These are phyloP conservation scores for Protonemura montana DNA, from an alignment of 2,888 invertebrate genomes.

Conservation along the genomic window DNA sequence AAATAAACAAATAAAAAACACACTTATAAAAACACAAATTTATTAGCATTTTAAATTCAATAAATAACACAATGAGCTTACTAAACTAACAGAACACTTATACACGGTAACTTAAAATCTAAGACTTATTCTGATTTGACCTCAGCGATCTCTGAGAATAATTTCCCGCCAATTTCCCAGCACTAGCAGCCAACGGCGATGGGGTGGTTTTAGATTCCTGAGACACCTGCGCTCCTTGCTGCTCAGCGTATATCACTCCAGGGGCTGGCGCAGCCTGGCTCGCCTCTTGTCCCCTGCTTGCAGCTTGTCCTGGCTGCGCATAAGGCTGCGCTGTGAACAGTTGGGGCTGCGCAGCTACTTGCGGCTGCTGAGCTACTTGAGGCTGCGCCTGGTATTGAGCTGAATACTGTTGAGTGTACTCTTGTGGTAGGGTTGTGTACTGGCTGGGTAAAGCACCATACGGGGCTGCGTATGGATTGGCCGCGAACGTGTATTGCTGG, in stretches of 20 bases:
- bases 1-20: neutral
- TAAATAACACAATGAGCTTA: neutral
- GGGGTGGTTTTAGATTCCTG: slow-evolving; percentile 3
- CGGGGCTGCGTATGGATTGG: neutral
- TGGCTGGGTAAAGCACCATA: neutral
- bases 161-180: neutral
- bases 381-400: slow-evolving; percentile 23
- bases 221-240: neutral
- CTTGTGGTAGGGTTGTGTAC: slow-evolving; percentile 22
- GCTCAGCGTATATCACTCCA: slow-evolving; percentile 1
- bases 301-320: neutral
- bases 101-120: neutral
- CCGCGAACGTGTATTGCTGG: slow-evolving; percentile 9
- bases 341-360: neutral
- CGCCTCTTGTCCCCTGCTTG: neutral
- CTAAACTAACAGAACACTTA: neutral
- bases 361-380: neutral
- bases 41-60: neutral
- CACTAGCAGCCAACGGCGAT: neutral
- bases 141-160: slow-evolving; percentile 1
- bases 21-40: neutral
- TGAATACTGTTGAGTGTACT: neutral
- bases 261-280: neutral
- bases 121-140: neutral
- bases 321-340: neutral